Evolutionary conservation across 2,888 invertebrate species (phyloP), one percentile per base, ranked within the genome.

Genomic region (Drosophila anomelani): DNA sequence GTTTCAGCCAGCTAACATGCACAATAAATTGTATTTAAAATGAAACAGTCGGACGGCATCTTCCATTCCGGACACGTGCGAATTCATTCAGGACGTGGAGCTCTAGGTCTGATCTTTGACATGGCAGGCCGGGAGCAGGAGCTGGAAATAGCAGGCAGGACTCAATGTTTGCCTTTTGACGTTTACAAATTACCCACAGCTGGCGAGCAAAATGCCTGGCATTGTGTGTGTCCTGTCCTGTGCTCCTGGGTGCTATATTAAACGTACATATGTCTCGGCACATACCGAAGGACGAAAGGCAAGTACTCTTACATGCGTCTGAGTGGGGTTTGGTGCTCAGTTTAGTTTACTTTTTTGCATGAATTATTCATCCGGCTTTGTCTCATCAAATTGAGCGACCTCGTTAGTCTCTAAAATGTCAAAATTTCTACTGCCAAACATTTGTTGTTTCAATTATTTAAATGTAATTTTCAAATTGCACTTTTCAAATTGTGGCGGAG

Each of bases 11-110:
- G 80, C 74, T 60, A 54, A 67, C 81, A 70, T 76, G 69, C 73
- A 86, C 88, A 83, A 84, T 85, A 85, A 85, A 85, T 85, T 88
- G 89, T 84, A 84, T 84, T 84, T 84, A 83, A 84, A 84, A 88
- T 88, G 86, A 79, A 82, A 75, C 56, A 76, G 54, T 66, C 71
- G 59, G 71, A 39, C 56, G 60, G 53, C 76, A 75, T 55, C 67
- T 67, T 59, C 55, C 77, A 85, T 85, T 74, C 84, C 69, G 73
- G 79, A 77, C 84, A 85, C 84, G 84, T 85, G 84, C 89, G 84
- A 84, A 86, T 84, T 83, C 72, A 80, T 81, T 81, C 71, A 53
- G 71, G 56, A 73, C 71, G 73, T 71, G 73, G 61, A 55, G 44
- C 55, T 38, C 41, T 56, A 38, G 56, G 58, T 46, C 77, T 83